phyloP scores from a whole-genome alignment of 2,113 vertebrate species.

The Cisticola juncidis region DNA sequence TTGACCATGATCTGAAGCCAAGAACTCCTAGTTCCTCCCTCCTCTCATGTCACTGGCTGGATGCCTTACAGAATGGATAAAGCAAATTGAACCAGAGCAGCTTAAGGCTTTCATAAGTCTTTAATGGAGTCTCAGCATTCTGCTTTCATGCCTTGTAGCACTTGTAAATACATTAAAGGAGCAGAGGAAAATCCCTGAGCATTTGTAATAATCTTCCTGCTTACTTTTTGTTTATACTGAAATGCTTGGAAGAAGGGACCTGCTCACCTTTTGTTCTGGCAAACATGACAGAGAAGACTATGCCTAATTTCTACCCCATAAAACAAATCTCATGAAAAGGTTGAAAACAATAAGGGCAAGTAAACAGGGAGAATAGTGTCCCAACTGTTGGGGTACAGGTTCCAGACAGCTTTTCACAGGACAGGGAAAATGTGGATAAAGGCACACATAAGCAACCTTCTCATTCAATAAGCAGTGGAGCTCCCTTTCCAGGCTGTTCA shows the following conservation, averaged over 20 bases:
- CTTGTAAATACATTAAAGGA: background rate
- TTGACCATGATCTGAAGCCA: background rate
- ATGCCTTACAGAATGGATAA: background rate
- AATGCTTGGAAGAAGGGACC: background rate
- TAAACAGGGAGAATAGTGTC: background rate
- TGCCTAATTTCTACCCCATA: background rate
- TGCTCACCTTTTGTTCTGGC: background rate
- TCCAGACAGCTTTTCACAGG: background rate
- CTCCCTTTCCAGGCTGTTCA: background rate
- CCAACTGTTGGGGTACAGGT: background rate
- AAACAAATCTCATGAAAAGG: background rate
- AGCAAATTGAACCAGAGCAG: background rate
- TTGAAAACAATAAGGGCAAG: background rate
- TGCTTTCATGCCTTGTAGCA: background rate
- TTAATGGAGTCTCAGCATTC: background rate
- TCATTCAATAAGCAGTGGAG: background rate
- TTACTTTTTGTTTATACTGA: background rate
- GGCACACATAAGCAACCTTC: background rate
- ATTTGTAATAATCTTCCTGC: background rate
- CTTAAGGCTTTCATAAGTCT: background rate
- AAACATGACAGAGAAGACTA: background rate
- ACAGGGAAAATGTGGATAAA: background rate
- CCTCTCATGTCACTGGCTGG: background rate
- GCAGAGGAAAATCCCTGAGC: background rate
- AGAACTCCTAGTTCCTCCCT: background rate